phyloP scores from a whole-genome alignment of 2,888 invertebrate species.

The Eristalis intricaria region DNA sequence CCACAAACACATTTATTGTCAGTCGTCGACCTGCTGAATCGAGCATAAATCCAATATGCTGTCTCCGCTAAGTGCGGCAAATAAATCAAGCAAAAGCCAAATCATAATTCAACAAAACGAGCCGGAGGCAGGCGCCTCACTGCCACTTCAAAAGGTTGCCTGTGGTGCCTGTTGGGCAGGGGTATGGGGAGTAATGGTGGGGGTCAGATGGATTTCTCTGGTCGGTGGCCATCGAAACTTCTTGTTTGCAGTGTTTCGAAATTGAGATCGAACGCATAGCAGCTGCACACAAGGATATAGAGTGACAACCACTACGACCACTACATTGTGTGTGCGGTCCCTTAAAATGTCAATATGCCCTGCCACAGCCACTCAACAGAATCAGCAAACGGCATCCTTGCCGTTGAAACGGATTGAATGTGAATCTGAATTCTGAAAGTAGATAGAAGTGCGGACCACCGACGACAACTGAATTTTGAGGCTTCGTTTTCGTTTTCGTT shows the following conservation, averaged over 20 bases:
- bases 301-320: not conserved
- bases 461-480: not conserved
- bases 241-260: slow-evolving; percentile 29
- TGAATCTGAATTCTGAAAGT: not conserved
- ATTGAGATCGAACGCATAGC: slow-evolving; percentile 4
- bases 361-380: slow-evolving; percentile 4
- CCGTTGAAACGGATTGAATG: not conserved
- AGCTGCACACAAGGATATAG: slow-evolving; percentile 19
- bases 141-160: no score
- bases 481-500: not conserved
- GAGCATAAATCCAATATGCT: slow-evolving; percentile 32
- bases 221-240: slow-evolving; percentile 4
- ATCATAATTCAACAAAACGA: slow-evolving; percentile 25
- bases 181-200: no score
- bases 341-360: slow-evolving; percentile 30
- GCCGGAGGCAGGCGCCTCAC: no score
- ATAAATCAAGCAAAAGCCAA: slow-evolving; percentile 29
- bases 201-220: not conserved
- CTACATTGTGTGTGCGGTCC: not conserved
- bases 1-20: slow-evolving; percentile 28
- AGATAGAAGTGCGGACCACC: no score
- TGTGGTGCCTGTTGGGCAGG: no score
- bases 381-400: not conserved
- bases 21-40: slow-evolving; percentile 33
- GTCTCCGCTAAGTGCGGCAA: slow-evolving; percentile 12